Conservation (phyloP, 92 coral and sea anemone species). For the Diadumene lineata region DNA sequence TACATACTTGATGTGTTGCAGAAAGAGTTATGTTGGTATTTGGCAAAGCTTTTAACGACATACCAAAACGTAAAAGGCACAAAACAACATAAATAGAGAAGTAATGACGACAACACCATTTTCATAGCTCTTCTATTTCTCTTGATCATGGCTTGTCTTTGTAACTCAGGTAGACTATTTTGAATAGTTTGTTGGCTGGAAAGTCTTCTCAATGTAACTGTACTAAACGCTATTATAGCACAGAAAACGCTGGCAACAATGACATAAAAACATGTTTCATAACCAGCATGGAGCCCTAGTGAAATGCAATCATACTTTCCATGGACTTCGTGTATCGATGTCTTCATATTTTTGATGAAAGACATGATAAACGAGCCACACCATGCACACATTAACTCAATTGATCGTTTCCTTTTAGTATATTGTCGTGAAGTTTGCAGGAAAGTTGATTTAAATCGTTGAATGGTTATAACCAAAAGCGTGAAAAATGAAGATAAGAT, state of each 20-base stretch:
- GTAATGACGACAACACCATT: conserved; percentile 5
- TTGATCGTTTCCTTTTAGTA: neutral
- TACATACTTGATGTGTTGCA: too few relatives aligned
- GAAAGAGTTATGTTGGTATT: too few relatives aligned
- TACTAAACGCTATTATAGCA: neutral
- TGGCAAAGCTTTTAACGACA: too few relatives aligned
- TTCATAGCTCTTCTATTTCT: neutral
- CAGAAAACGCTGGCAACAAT: too few relatives aligned
- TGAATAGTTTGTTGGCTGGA: neutral
- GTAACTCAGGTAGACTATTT: neutral
- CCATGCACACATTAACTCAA: too few relatives aligned
- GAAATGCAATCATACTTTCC: too few relatives aligned
- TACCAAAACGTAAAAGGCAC: too few relatives aligned
- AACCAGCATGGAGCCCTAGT: too few relatives aligned
- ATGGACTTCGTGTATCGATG: too few relatives aligned
- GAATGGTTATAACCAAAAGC: neutral
- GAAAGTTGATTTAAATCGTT: neutral
- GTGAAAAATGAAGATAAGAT: neutral
- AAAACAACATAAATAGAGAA: neutral
- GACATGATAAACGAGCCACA: too few relatives aligned
- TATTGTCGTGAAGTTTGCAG: neutral
- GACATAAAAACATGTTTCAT: too few relatives aligned
- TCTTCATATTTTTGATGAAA: too few relatives aligned
- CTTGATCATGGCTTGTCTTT: neutral
- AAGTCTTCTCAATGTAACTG: neutral